phyloP scores from a whole-genome alignment of 2,113 vertebrate genomes.

The Tursiops truncatus region DNA sequence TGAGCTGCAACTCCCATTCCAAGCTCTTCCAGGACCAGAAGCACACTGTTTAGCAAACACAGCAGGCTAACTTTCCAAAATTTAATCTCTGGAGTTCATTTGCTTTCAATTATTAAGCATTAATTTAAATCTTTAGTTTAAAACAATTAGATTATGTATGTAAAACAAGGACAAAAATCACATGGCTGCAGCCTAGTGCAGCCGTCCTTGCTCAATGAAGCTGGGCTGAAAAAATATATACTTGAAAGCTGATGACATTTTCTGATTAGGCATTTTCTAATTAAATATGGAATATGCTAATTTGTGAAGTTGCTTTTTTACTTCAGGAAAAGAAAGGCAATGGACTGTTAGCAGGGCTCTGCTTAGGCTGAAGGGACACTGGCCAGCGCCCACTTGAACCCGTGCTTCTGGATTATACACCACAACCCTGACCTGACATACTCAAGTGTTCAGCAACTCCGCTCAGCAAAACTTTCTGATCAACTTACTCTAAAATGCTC shows the following conservation, averaged over 20 bases:
- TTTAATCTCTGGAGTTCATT: conserved; percentile 75
- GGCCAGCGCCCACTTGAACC: not conserved
- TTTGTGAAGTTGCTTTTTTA: not conserved
- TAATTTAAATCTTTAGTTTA: conserved; percentile 67
- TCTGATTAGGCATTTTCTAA: not conserved
- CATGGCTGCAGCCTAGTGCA: conserved; percentile 4
- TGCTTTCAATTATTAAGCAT: conserved; percentile 70
- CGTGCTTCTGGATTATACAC: not conserved
- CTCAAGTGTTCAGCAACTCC: not conserved
- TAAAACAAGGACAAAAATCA: conserved; percentile 71
- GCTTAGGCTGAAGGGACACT: not conserved
- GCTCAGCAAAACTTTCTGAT: not conserved
- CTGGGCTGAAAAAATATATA: not conserved
- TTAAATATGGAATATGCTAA: conserved; percentile 34
- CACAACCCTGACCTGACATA: not conserved
- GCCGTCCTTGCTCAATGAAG: conserved; percentile 32
- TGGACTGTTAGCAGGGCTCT: not conserved
- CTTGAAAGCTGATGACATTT: not conserved
- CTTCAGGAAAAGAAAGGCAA: conserved; percentile 24
- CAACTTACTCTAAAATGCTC: not conserved
- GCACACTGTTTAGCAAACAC: not conserved
- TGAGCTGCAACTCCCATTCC: not conserved
- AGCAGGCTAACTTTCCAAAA: conserved; percentile 47
- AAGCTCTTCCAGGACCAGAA: not conserved
- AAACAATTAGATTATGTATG: conserved; percentile 56